These are phyloP conservation scores for Andrena praecox DNA, from an alignment of 2,888 invertebrate genomes.

Conservation along the genomic window DNA sequence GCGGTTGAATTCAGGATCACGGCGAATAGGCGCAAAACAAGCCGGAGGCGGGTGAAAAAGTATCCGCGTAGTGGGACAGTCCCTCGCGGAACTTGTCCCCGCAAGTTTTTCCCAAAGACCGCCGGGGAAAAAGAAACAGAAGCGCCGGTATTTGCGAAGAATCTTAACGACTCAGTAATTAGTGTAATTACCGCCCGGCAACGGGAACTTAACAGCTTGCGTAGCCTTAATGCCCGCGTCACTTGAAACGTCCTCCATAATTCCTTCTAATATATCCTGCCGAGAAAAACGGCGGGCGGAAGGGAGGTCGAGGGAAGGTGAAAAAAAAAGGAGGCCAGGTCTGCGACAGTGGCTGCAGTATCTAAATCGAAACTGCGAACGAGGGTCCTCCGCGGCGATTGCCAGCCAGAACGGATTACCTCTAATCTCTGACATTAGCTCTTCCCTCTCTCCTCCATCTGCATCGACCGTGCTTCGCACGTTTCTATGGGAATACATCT, in stretches of 20 bases:
- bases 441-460: slow-evolving; percentile 54
- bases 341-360: slow-evolving; percentile 62
- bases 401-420: slow-evolving; percentile 73
- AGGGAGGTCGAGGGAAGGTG: slow-evolving; percentile 10
- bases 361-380: slow-evolving; percentile 71
- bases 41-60: neutral
- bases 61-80: neutral
- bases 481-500: slow-evolving; percentile 67
- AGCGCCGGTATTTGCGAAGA: slow-evolving; percentile 61
- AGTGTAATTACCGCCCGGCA: slow-evolving; percentile 63
- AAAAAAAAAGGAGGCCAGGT: slow-evolving; percentile 17
- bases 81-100: neutral
- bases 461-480: slow-evolving; percentile 68
- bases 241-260: slow-evolving; percentile 63
- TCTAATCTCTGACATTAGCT: slow-evolving; percentile 76
- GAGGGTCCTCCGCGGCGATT: slow-evolving; percentile 69
- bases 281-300: slow-evolving; percentile 44
- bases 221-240: slow-evolving; percentile 64
- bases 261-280: slow-evolving; percentile 68
- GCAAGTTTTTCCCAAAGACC: slow-evolving; percentile 27
- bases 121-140: slow-evolving; percentile 39
- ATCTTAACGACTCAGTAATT: slow-evolving; percentile 68
- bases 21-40: neutral
- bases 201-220: slow-evolving; percentile 58
- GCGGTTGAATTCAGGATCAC: neutral